These are phyloP conservation scores for Conomelus anceps DNA, from an alignment of 2,888 invertebrate species.

Conservation along the genomic window DNA sequence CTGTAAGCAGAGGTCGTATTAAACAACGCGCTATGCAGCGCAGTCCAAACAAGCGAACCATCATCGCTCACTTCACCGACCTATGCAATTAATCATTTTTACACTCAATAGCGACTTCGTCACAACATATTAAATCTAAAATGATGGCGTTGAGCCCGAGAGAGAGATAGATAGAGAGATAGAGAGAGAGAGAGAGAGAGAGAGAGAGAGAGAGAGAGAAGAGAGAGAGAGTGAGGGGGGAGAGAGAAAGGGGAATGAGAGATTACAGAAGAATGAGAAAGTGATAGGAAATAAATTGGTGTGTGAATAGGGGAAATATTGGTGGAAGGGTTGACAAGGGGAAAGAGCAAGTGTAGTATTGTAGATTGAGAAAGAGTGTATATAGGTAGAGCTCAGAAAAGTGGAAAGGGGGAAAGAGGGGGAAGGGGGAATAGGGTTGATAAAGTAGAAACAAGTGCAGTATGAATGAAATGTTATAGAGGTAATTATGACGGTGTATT, in stretches of 20 bases:
- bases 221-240: background rate
- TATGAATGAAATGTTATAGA: too few relatives aligned
- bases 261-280: background rate
- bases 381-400: too few relatives aligned
- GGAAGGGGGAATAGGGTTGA: too few relatives aligned
- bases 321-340: too few relatives aligned
- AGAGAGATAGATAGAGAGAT: background rate
- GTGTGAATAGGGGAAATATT: too few relatives aligned
- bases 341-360: too few relatives aligned
- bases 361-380: too few relatives aligned
- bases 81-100: background rate
- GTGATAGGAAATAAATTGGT: too few relatives aligned
- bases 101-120: background rate
- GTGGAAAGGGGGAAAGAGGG: too few relatives aligned
- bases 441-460: too few relatives aligned
- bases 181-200: background rate
- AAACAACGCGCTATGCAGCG: background rate
- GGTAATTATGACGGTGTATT: too few relatives aligned
- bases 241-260: background rate
- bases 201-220: background rate
- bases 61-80: background rate
- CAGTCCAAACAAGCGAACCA: background rate
- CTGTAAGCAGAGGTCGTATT: background rate
- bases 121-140: background rate
- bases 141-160: background rate